Evolutionary conservation across 2,113 vertebrate genomes (phyloP), one percentile per base, ranked within the genome.

Genomic region (Mirza zaza): DNA sequence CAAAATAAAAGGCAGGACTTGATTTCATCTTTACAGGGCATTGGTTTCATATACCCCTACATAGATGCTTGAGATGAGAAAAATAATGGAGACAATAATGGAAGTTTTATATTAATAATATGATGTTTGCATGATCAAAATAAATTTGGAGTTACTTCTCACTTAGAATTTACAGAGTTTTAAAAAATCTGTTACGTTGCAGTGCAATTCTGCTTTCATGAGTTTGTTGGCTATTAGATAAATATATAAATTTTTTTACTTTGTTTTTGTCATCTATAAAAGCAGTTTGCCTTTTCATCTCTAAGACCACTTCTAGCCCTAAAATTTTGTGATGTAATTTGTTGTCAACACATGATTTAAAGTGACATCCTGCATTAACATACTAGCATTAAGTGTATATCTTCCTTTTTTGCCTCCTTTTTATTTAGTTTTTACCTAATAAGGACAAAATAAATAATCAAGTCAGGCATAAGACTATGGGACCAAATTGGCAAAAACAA

Each of bases 1-100:
- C n/a, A 18, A 96, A 81, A 34, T 77, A 39, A 84, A 86, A 92
- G 61, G 34, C 68, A 96, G 68, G 59, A 9, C 25, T 93, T 94
- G 75, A 7, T 76, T 96, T 86, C 81, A 20, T 39, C 34, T 8
- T 88, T 84, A 84, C 1, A 59, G 63, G 8, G 39, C 61, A 82
- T 52, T 12, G 32, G 36, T 82, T 96, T 94, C 11, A 18, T 52
- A 55, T 67, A 79, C 73, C 21, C 13, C 20, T 79, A 73, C 36
- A 34, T 83, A 73, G 77, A 61, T 73, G 39, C 79, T 94, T 92
- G 52, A 85, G 67, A 71, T 94, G 39, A 96, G 36, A 88, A 92
- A 90, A 67, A 75, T n/a, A 94, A 57, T n/a, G 55, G 65, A 84
- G 57, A 80, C 39, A 90, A 9, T 71, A 82, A 77, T 76, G 20